Conservation (phyloP, 2,113 vertebrate genomes). For the Formicarius rufipectus region DNA sequence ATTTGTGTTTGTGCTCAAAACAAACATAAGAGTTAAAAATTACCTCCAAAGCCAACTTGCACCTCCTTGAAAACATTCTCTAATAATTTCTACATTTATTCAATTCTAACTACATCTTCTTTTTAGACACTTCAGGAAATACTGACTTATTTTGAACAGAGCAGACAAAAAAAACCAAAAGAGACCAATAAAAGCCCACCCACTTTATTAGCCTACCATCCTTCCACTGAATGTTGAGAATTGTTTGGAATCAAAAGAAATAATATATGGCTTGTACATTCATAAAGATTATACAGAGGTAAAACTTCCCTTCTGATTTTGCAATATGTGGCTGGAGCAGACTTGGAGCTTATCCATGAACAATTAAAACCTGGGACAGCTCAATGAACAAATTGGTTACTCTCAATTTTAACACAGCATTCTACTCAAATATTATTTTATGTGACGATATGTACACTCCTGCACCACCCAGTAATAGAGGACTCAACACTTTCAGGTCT, state of each 20-base stretch:
- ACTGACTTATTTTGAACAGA: not conserved
- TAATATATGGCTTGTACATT: fast-evolving
- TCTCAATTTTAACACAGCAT: not conserved
- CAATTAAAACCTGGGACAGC: not conserved
- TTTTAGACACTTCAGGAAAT: not conserved
- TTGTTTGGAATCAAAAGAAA: not conserved
- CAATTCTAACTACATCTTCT: not conserved
- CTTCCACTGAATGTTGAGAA: not conserved
- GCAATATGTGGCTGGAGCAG: not conserved
- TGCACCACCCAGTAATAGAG: not conserved
- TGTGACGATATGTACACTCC: not conserved
- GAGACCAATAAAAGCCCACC: not conserved
- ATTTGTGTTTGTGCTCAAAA: not conserved
- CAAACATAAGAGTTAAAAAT: not conserved
- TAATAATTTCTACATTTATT: not conserved
- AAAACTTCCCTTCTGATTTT: not conserved
- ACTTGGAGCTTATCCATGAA: not conserved
- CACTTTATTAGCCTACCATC: not conserved
- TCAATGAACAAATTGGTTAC: not conserved
- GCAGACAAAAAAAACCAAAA: not conserved
- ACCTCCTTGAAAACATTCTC: not conserved
- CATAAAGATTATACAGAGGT: not conserved
- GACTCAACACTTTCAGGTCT: not conserved
- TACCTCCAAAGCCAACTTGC: not conserved
- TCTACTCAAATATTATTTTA: not conserved